Evolutionary conservation across 2,113 vertebrate genomes (phyloP), one percentile per base, ranked within the genome.

Genomic region (Phalacrocorax carbo): DNA sequence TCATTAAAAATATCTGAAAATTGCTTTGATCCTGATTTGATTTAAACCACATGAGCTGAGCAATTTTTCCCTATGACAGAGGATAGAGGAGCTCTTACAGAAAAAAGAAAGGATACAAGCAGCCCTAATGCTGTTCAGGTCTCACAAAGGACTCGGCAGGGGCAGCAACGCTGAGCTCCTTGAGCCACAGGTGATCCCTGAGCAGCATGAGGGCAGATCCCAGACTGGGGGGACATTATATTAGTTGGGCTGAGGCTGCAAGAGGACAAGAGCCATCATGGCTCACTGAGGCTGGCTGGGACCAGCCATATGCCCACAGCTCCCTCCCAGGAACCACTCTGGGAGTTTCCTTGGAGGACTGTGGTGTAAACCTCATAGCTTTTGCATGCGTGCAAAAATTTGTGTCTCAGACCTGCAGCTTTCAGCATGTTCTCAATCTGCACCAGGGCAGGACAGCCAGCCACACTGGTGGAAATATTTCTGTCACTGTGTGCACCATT

Each of bases 1-100:
- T 12, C 52, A 95, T 92, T 94, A 61, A 80, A 86, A 78, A 73
- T 69, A 64, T 54, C 51, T 72, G 48, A 95, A 82, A 76, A 70
- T 61, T 58, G 27, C 68, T 86, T 95, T 80, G 64, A 83, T 89
- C 51, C 27, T 77, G 49, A 44, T 89, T 94, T 69, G 64, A 72
- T 89, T 93, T 81, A 91, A 88, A 62, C 27, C 30, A n/a, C 30
- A 52, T 70, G 27, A 84, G 46, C 40, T 91, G 49, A 77, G 49
- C 15, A 65, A 23, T 16, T 66, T 81, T 40, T 17, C 36, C 30
- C 16, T 51, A 30, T 17, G 34, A 32, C 13, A 42, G 66, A 52
- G 27, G 6, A 49, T 5, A 54, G 15, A 58, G 65, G 15, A 81
- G 32, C 21, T 89, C 51, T 71, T 36, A 49, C 2, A 11, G 46